phyloP scores from a whole-genome alignment of 23 tunicate genomes.

The Pegea sp. region DNA sequence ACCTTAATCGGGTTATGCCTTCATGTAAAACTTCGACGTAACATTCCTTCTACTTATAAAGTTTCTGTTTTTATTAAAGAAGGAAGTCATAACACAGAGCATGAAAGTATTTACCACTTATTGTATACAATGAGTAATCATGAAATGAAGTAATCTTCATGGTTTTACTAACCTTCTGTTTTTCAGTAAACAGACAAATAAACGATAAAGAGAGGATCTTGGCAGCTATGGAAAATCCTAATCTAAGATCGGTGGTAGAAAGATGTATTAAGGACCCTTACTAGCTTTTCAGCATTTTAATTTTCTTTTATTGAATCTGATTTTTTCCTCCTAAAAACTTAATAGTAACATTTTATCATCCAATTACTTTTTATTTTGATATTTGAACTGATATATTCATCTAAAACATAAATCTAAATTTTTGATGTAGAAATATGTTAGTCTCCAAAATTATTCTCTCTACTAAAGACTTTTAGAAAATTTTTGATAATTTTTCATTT shows the following conservation, averaged over 20 bases:
- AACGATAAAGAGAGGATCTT: constrained; percentile 79
- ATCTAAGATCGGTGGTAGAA: constrained; percentile 48
- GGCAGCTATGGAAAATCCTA: constrained; percentile 95
- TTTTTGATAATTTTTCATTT: too few species aligned
- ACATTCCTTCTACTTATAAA: constrained; percentile 54
- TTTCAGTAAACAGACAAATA: constrained; percentile 82
- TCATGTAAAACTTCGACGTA: constrained; percentile 51
- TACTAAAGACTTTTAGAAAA: too few species aligned
- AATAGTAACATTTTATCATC: too few species aligned
- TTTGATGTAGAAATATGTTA: too few species aligned
- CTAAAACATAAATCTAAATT: too few species aligned
- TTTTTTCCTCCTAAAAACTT: too few species aligned
- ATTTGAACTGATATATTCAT: too few species aligned
- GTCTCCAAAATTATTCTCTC: too few species aligned
- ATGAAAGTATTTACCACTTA: constrained; percentile 23
- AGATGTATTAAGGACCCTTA: constrained; percentile 77
- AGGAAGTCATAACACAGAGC: constrained; percentile 81
- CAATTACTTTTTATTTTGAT: too few species aligned
- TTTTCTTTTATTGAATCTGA: too few species aligned
- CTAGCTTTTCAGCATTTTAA: too few species aligned
- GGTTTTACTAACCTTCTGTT: not conserved
- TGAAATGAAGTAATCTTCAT: not conserved
- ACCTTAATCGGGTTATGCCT: constrained; percentile 81
- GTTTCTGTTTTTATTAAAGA: constrained; percentile 35
- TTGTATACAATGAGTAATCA: not conserved